Conservation (phyloP, 2,888 invertebrate species). For the Caenorhabditis becei region DNA sequence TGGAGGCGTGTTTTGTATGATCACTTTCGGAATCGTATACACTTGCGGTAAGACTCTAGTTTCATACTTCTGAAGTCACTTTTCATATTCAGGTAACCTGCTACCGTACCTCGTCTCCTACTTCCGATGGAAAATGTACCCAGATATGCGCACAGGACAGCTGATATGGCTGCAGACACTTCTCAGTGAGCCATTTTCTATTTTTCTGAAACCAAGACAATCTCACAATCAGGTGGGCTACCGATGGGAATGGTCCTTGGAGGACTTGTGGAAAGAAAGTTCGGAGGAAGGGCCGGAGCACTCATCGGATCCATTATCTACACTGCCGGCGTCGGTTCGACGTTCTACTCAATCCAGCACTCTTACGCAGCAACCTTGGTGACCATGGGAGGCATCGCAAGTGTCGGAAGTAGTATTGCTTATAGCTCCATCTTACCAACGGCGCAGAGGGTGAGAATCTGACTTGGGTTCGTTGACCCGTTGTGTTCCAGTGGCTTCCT, state of each 20-base stretch:
- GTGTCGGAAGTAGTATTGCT: constrained; percentile 77
- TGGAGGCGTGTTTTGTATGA: constrained; percentile 77
- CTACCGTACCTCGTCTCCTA: constrained; percentile 80
- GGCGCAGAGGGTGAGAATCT: constrained; percentile 73
- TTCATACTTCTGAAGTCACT: background rate
- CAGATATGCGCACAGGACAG: constrained; percentile 73
- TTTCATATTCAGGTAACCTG: constrained; percentile 71
- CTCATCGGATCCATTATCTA: constrained; percentile 73
- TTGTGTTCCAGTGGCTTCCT: constrained; percentile 77
- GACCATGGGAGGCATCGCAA: constrained; percentile 74
- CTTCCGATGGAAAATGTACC: constrained; percentile 78
- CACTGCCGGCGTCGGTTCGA: constrained; percentile 71
- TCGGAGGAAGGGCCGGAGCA: constrained; percentile 76
- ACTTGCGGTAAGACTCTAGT: constrained; percentile 77
- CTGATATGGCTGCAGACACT: constrained; percentile 80
- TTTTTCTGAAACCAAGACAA: background rate
- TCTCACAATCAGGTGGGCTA: constrained; percentile 71
- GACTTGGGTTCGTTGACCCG: background rate
- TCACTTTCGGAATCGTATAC: constrained; percentile 78
- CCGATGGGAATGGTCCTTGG: constrained; percentile 80
- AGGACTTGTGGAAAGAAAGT: constrained; percentile 72
- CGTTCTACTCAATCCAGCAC: constrained; percentile 75
- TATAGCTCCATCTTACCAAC: constrained; percentile 79
- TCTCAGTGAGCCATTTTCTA: constrained; percentile 64
- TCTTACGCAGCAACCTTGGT: constrained; percentile 75